Percentiles rank a stretch among this genome's conserved stretches.
These are phyloP conservation scores for Eupeodes corollae DNA, from an alignment of 1,140 invertebrate genomes.

Conservation along the genomic window DNA sequence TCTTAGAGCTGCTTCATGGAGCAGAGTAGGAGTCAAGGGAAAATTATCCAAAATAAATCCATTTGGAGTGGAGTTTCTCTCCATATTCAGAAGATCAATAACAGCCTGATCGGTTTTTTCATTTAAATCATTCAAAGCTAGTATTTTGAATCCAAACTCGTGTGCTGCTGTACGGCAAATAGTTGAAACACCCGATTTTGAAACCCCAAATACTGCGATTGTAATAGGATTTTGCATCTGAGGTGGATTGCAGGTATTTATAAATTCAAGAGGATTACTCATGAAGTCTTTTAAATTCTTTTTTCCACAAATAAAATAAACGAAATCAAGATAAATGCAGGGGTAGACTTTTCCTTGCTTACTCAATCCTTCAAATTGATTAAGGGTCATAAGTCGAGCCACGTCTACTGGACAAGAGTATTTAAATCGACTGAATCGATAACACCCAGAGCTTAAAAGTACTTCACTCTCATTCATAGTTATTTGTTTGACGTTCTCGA, in stretches of 20 bases:
- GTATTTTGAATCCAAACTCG: too few relatives aligned
- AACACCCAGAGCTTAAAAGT: not conserved
- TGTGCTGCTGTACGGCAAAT: too few relatives aligned
- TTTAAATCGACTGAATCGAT: not conserved
- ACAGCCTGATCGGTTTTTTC: too few relatives aligned
- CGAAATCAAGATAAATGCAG: conserved; percentile 42
- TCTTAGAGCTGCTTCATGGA: too few relatives aligned
- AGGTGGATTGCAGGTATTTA: conserved; percentile 25
- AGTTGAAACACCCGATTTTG: conserved; percentile 45
- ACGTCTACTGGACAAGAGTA: not conserved
- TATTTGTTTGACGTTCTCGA: too few relatives aligned
- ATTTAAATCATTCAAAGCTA: too few relatives aligned
- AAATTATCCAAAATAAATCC: too few relatives aligned
- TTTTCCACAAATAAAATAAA: conserved; percentile 45
- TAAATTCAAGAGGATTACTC: conserved; percentile 43
- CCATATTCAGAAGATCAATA: too few relatives aligned
- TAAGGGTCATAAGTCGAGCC: not conserved
- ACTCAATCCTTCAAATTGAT: conserved; percentile 7
- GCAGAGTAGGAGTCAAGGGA: conserved; percentile 21
- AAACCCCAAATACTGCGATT: conserved; percentile 69
- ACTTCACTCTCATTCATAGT: too few relatives aligned
- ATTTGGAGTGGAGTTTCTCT: too few relatives aligned
- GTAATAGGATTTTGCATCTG: conserved; percentile 47
- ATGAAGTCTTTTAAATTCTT: conserved; percentile 40
- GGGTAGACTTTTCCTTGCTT: conserved; percentile 38